Evolutionary conservation across 2,888 invertebrate genomes (phyloP).

Genomic region (Pyrrhia umbra): DNA sequence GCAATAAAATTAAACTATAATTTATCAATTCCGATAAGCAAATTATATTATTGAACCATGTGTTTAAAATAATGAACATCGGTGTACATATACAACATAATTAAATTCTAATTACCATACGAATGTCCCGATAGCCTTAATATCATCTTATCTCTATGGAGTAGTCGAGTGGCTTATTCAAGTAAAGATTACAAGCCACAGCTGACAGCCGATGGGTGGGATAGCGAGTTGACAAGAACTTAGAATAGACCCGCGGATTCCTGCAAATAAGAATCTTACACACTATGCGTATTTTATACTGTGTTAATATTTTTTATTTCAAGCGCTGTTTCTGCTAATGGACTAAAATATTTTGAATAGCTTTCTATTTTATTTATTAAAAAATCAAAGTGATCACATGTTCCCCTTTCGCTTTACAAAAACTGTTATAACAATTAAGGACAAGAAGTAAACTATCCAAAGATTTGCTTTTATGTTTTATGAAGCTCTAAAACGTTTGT

Average conservation of each 20-base stretch:
- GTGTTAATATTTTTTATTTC: neutral
- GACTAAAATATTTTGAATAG: neutral
- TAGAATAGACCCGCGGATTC: conserved; percentile 35
- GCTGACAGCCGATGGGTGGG: conserved; percentile 50
- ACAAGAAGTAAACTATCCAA: conserved; percentile 12
- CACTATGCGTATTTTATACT: neutral
- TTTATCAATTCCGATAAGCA: conserved; percentile 42
- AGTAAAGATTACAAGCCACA: conserved; percentile 52
- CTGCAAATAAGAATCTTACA: conserved; percentile 4
- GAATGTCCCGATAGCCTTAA: conserved; percentile 59
- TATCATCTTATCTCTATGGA: conserved; percentile 52
- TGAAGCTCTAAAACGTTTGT: conserved; percentile 49
- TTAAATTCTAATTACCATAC: conserved; percentile 64
- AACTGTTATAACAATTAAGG: conserved; percentile 24
- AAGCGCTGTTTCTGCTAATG: neutral
- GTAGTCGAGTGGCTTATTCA: conserved; percentile 56
- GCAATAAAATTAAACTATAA: conserved; percentile 16
- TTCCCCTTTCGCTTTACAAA: neutral
- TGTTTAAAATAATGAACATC: conserved; percentile 55
- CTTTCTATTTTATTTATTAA: neutral
- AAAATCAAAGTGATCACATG: neutral
- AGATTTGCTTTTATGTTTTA: conserved; percentile 44
- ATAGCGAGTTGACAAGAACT: conserved; percentile 39
- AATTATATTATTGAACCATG: conserved; percentile 40
- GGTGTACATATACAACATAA: conserved; percentile 60